Evolutionary conservation across 2,113 vertebrate species (phyloP), one percentile per base, ranked within the genome.

Genomic region (Poecilia latipinna): DNA sequence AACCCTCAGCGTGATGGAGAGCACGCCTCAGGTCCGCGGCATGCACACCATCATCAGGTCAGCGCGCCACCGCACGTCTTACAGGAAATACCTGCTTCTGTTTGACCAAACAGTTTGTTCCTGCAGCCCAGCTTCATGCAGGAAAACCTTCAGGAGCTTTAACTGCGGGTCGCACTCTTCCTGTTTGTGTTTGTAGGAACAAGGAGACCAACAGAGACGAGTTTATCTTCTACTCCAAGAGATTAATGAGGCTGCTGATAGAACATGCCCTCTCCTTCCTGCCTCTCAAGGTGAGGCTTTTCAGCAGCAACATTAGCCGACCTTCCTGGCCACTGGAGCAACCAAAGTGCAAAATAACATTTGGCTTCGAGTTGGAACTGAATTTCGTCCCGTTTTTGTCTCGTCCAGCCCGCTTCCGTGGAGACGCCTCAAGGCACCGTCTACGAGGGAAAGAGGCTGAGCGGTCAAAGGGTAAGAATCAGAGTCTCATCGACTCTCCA

Each of bases 41-140:
- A 95, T 97, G 96, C 97, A 97, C 94, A 97, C 97, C 77, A 97
- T 97, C 89, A 97, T 97, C 94, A 96, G 97, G 97, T 97, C 82
- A 31, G 77, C 2, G 15, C 26, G 35, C 37, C 10, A 42, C 3
- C 26, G 4, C 19, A 48, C 3, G 0, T 11, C n/a, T n/a, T 57
- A 57, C 51, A 57, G 24, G 24, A 57, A 24, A 3, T 22, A 24
- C 8, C 51, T 19, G 51, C 24, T n/a, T 24, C 17, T 57, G 22
- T 57, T 57, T 10, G 19, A 8, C 19, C 22, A n/a, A 57, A 8
- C 24, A 3, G 22, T 57, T 48, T 17, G 17, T 48, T 48, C 17
- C 44, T 48, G 44, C 13, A 19, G 1, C 1, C 2, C 4, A n/a
- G 22, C 7, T 22, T 54, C 19, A 54, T 10, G 51, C 51, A 54